phyloP scores from a whole-genome alignment of 2,797 vertebrate genomes.

The Acanthurus lineatus region DNA sequence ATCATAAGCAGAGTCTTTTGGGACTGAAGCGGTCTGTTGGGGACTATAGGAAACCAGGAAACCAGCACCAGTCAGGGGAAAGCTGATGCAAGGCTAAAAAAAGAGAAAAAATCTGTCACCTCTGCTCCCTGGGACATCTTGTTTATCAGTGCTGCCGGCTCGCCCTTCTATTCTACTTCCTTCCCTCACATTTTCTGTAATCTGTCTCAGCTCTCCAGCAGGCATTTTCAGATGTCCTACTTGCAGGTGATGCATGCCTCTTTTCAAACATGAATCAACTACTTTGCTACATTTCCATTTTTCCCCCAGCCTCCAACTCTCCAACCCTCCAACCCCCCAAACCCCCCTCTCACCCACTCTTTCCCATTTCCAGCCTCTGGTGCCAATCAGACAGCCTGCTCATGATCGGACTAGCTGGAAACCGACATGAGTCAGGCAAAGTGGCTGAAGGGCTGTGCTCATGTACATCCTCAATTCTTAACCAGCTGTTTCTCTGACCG shows the following conservation, averaged over 20 bases:
- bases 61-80: constrained; percentile 51
- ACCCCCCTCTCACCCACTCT: not conserved
- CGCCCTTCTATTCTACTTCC: constrained; percentile 43
- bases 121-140: constrained; percentile 75
- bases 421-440: constrained; percentile 27
- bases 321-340: not conserved
- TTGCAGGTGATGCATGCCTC: constrained; percentile 22
- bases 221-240: not conserved
- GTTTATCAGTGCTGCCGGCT: constrained; percentile 66
- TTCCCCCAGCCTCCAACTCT: not conserved
- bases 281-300: constrained; percentile 26
- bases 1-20: constrained; percentile 62
- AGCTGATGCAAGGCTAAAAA: constrained; percentile 65
- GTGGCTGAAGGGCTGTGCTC: constrained; percentile 33
- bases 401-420: constrained; percentile 44
- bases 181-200: constrained; percentile 29
- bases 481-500: constrained; percentile 2
- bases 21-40: constrained; percentile 50
- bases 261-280: constrained; percentile 21
- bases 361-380: constrained; percentile 19
- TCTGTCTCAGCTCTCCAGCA: constrained; percentile 13
- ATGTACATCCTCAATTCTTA: constrained; percentile 34
- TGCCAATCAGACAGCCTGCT: constrained; percentile 53
- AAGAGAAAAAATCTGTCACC: constrained; percentile 55
- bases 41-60: constrained; percentile 66